Base-by-base conservation (phyloP, 2,797 vertebrate genomes). In the Rhabdomys pumilio region DNA sequence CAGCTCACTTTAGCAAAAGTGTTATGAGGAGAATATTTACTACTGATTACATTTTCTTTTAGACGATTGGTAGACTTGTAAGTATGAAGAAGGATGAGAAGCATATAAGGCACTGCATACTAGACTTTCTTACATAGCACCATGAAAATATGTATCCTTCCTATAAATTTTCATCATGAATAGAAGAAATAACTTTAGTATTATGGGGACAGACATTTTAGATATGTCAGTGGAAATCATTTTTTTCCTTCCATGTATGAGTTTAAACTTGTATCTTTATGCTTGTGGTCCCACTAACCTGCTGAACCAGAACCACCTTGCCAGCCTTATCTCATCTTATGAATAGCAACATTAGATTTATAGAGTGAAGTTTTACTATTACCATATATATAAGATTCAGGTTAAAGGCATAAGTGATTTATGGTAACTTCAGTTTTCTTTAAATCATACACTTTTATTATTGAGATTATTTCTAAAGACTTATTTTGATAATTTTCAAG, bases 361-460 rank as follows among this genome's bases (percentile, higher is more conserved):
- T 34, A 85, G 24, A 65, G 29, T 88, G 1, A 12, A 63, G 53
- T 93, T 92, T 92, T 67, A 55, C 63, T 89, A 75, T 20, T 90
- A 41, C 20, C 77, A 67, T 93, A 82, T 38, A 38, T 67, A 86
- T 92, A 93, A 80, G 7, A 72, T 8, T 65, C 47, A 79, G 57
- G 6, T 20, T 59, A 59, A 89, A 59, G 3, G 13, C 14, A 6
- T 61, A 73, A 84, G 13, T 77, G 94, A 77, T 89, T 94, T 87
- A 41, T 86, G 41, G 92, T 75, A 94, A 84, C 26, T 50, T 83
- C 6, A 91, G 0, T 53, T 75, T 76, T 76, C 47, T 88, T 97
- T 95, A 94, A 47, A 96, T 95, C 92, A 50, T 59, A 86, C 7
- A 57, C n/a, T 87, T 69, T 69, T 50, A 57, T 93, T 22, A 81